Base-by-base conservation (phyloP, 1,140 invertebrate species). In the Hylyphantes graminicola region DNA sequence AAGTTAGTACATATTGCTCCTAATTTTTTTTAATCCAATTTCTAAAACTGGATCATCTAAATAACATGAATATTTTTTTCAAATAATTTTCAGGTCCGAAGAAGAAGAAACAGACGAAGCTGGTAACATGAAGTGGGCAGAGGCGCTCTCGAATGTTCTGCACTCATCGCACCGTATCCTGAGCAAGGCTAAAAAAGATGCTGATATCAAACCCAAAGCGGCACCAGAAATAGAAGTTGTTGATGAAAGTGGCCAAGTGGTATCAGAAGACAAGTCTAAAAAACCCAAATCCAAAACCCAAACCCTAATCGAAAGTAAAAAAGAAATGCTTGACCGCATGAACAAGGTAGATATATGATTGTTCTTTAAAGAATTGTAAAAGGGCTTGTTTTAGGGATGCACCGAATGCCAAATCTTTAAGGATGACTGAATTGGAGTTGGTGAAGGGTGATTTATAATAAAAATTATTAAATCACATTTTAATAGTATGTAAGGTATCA, bases 131-230 rank as follows among this genome's bases (percentile, higher is more conserved):
- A 91, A 91, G 1, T 92, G 92, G 89, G 90, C 90, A 59, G 89
- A 91, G 88, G 90, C 89, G 11, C 89, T 91, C 87, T 72, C 88
- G 6, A 90, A 94, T 90, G 94, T 96, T 88, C 90, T 96, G 51
- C 92, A 92, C 68, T 91, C 92, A 61, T 94, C 94, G 87, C 94
- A 93, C 88, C 92, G 94, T 80, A 93, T 95, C 6, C 88, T 96
- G 7, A 89, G 89, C 8, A 90, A 90, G 87, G 90, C 89, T 8
- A 90, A 88, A 76, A 91, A 89, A 85, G 90, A 91, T 74, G 87
- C 86, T 74, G 88, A 91, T 85, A 87, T 89, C 85, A 75, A 80
- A 90, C 61, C 72, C 11, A 78, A 75, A 83, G 91, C 92, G 86
- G 90, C 91, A 86, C 89, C 91, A 74, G 89, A 91, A 87, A 86